phyloP scores from a whole-genome alignment of 1,140 invertebrate genomes.

The Anadara kagoshimensis region DNA sequence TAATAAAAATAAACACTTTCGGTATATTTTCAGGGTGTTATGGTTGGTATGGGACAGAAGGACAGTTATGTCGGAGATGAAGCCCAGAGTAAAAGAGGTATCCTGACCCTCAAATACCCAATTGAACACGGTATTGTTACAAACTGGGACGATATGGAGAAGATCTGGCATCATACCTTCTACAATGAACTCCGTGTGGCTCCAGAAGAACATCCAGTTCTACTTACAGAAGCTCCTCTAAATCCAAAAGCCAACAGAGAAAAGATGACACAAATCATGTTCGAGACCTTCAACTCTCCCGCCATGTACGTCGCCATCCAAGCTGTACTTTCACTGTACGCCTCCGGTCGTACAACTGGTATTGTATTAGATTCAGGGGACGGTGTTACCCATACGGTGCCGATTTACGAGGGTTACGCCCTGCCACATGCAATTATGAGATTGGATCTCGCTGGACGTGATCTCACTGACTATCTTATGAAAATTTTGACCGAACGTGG shows the following conservation, averaged over 20 bases:
- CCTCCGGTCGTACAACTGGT: conserved; percentile 14
- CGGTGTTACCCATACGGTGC: conserved; percentile 77
- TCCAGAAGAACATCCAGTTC: conserved; percentile 60
- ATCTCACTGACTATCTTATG: conserved; percentile 96
- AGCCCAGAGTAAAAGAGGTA: conserved; percentile 79
- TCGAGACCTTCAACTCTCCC: conserved; percentile 85
- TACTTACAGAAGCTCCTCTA: conserved; percentile 75
- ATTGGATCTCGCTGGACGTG: conserved; percentile 92
- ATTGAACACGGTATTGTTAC: conserved; percentile 84
- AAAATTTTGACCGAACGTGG: conserved; percentile 96
- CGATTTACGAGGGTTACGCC: conserved; percentile 74
- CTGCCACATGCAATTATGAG: conserved; percentile 87
- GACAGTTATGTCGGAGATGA: conserved; percentile 60
- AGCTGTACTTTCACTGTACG: conserved; percentile 43
- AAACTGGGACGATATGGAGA: conserved; percentile 97
- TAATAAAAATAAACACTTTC: no score
- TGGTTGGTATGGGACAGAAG: no score
- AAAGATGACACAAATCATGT: conserved; percentile 85
- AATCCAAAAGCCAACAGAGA: conserved; percentile 77
- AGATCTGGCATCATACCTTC: conserved; percentile 86
- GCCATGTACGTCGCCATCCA: conserved; percentile 93
- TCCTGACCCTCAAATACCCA: conserved; percentile 74
- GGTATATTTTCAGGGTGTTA: no score
- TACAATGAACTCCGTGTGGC: conserved; percentile 78
- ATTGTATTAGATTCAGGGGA: conserved; percentile 88